A percentile compares a stretch with the other conserved stretches of the same genome.
phyloP scores from a whole-genome alignment of 2,888 invertebrate genomes.

The Ennomos quercinarius region DNA sequence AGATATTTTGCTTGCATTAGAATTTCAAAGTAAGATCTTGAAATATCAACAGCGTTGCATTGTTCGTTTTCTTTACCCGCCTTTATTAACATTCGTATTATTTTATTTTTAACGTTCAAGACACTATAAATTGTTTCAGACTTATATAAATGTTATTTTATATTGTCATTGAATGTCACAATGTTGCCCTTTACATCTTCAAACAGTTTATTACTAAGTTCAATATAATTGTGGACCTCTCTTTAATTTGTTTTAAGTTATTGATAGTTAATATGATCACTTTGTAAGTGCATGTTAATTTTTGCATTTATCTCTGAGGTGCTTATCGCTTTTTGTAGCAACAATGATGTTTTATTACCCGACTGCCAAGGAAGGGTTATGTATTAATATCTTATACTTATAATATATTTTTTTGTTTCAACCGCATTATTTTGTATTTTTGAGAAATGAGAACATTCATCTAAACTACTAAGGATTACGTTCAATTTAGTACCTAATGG shows the following conservation, averaged over 20 bases:
- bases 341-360: too few species aligned
- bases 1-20: conserved; percentile 47
- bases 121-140: conserved; percentile 4
- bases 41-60: conserved; percentile 24
- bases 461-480: too few species aligned
- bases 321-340: too few species aligned
- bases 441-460: too few species aligned
- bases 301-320: too few species aligned
- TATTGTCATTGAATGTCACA: background rate
- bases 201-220: background rate
- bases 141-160: background rate
- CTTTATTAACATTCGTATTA: conserved; percentile 12
- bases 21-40: conserved; percentile 36
- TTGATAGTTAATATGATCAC: background rate
- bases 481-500: background rate
- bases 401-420: too few species aligned
- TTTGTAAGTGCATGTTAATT: background rate
- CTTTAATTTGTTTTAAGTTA: background rate
- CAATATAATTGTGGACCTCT: background rate
- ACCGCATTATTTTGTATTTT: too few species aligned
- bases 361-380: too few species aligned
- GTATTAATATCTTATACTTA: too few species aligned
- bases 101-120: background rate
- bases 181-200: background rate
- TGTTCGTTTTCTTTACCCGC: conserved; percentile 9